Evolutionary conservation across 1,140 invertebrate species (phyloP).

Genomic region (Agrilus planipennis): DNA sequence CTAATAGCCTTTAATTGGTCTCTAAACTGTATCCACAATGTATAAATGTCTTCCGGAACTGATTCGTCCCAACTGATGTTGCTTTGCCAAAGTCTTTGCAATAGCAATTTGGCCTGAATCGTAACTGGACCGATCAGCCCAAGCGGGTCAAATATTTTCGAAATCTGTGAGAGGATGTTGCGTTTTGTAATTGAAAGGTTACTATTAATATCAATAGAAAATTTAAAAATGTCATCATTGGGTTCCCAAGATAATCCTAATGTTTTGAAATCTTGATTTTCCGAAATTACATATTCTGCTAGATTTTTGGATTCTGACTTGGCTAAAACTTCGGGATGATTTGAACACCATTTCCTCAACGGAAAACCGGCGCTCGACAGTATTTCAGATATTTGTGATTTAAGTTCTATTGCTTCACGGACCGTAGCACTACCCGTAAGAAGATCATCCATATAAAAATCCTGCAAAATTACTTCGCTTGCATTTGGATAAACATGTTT

Average conservation of each 20-base stretch:
- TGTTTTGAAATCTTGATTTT: not conserved
- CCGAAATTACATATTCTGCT: not conserved
- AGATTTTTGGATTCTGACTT: not conserved
- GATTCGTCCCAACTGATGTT: constrained; percentile 1
- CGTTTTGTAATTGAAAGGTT: not conserved
- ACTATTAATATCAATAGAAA: not conserved
- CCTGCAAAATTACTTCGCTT: not conserved
- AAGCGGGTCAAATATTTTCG: constrained; percentile 15
- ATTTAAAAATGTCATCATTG: not conserved
- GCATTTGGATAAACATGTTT: not conserved
- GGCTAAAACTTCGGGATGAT: not conserved
- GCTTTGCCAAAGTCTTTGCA: constrained; percentile 2
- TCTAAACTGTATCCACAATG: not conserved
- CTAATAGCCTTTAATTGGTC: not conserved
- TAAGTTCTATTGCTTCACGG: not conserved
- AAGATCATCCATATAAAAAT: constrained; percentile 1
- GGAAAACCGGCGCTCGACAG: not conserved
- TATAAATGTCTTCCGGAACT: not conserved
- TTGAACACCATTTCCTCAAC: not conserved
- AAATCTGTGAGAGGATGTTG: not conserved
- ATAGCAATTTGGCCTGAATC: constrained; percentile 8
- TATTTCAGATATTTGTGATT: not conserved
- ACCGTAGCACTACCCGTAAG: not conserved
- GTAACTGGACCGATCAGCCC: not conserved
- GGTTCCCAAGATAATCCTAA: not conserved